Base-by-base conservation (phyloP, 2,113 vertebrate species). In the Parus major region DNA sequence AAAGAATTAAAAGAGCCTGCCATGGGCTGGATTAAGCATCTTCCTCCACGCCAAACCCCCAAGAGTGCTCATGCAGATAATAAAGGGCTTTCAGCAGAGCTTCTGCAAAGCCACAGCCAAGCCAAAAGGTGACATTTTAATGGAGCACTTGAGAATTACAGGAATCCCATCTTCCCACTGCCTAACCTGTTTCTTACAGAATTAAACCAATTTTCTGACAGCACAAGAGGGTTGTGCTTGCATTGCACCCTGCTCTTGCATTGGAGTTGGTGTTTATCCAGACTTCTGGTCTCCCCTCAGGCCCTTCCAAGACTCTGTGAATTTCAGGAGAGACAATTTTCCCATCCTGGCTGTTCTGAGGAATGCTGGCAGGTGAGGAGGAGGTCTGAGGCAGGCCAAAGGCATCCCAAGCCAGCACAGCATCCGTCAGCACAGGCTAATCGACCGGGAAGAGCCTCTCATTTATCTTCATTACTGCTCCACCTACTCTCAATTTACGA, bases 401-500 rank as follows among this genome's bases (percentile, higher is more conserved):
- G 80, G 88, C 83, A 69, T 72, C 65, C 75, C 35, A 23, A 87
- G 81, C 18, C 60, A 65, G 82, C 2, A 0, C 60, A 75, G 50
- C 50, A 56, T 41, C 69, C 15, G 0, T 20, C 70, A 65, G 78
- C 91, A 5, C 39, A 5, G 65, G 50, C 84, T 79, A n/a, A 95
- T 92, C 60, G 24, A 13, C 78, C 0, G 5, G 63, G 81, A 92
- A 91, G 94, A 95, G 59, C 60, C 79, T 53, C 86, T 95, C 95
- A 46, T 95, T 90, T 87, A 90, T 96, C 96, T 96, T 94, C 95
- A 96, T 96, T 95, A 94, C 88, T 69, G 92, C 88, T 80, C 88
- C 92, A 85, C 92, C 91, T 93, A 94, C 95, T 93, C 83, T 31
- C 93, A 56, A 56, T 93, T 96, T 64, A 88, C 16, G 0, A 73